Evolutionary conservation across 2,113 vertebrate genomes (phyloP), one percentile per base, ranked within the genome.

Genomic region (Pterocles burchelli): DNA sequence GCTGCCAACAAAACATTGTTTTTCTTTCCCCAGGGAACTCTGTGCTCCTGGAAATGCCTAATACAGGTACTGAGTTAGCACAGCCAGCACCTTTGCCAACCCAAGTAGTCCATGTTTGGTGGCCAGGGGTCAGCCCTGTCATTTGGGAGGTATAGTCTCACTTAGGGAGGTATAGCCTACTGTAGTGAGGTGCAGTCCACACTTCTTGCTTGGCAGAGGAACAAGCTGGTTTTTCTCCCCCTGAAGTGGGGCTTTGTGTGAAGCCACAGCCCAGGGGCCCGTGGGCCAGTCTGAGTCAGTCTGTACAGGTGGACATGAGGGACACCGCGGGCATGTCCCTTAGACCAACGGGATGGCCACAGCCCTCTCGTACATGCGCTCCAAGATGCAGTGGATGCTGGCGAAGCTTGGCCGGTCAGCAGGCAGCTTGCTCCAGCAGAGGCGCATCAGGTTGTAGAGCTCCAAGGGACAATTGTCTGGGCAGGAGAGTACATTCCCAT

Each of bases 401-500:
- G 98, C 96, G 57, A 99, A 99, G 77, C 99, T 97, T 14, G 99
- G 99, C 48, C 99, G 97, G 61, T 99, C 99, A 0, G 98, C 95
- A 1, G 99, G 99, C 59, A 99, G 94, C 58, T 98, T 98, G 96
- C 99, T 99, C 99, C 99, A 99, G 45, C 99, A 99, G 45, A 99
- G 98, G 10, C 99, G 98, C 99, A 99, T 99, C 38, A 99, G 97
- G 59, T 99, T 99, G 90, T 99, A 99, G 29, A 99, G 98, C 95
- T 99, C 99, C 94, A 99, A 81, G 2, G 99, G 99, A 90, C 99
- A 99, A 92, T 99, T 97, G 46, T 99, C 99, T 0, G 99, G 99
- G 90, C 99, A 99, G 59, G 98, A 98, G n/a, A 99, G 98, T 85
- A 99, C 98, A 43, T 99, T 99, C 22, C 99, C 99, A 15, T 99